Percentiles rank a stretch among this genome's conserved stretches.
Conservation (phyloP, 2,113 vertebrate genomes). For the Phalacrocorax pelagicus region DNA sequence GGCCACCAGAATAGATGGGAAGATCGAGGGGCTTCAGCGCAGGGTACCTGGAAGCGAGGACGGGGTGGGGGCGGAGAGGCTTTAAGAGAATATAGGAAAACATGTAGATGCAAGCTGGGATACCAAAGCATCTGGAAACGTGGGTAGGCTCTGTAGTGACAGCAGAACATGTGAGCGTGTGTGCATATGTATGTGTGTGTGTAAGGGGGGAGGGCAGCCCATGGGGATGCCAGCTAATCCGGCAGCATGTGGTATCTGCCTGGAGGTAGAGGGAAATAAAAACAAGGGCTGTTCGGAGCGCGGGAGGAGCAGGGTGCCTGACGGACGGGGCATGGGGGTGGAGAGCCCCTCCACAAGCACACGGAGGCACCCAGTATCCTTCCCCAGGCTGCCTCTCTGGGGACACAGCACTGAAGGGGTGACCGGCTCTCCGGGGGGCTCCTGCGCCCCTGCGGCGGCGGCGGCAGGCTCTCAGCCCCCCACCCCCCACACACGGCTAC, state of each 20-base stretch:
- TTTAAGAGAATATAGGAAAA: not conserved
- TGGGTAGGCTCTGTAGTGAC: not conserved
- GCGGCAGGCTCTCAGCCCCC: not conserved
- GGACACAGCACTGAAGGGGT: not conserved
- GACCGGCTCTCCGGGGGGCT: not conserved
- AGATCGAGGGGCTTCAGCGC: not conserved
- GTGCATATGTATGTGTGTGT: not conserved
- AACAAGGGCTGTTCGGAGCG: not conserved
- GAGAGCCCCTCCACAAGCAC: not conserved
- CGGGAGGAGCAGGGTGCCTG: not conserved
- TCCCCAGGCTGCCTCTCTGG: not conserved
- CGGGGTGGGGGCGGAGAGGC: not conserved
- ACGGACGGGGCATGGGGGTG: fast-evolving
- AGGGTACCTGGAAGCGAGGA: not conserved
- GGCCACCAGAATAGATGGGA: fast-evolving
- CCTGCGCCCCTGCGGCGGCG: fast-evolving
- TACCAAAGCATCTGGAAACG: not conserved
- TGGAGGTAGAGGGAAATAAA: not conserved
- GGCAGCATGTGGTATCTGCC: not conserved
- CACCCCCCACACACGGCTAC: fast-evolving
- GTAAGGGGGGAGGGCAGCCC: not conserved
- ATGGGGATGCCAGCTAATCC: not conserved
- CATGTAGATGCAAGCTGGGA: not conserved
- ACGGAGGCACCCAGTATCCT: not conserved
- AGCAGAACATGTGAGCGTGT: not conserved